Evolutionary conservation across 1,140 invertebrate genomes (phyloP).

Genomic region (Tetragnatha versicolor): DNA sequence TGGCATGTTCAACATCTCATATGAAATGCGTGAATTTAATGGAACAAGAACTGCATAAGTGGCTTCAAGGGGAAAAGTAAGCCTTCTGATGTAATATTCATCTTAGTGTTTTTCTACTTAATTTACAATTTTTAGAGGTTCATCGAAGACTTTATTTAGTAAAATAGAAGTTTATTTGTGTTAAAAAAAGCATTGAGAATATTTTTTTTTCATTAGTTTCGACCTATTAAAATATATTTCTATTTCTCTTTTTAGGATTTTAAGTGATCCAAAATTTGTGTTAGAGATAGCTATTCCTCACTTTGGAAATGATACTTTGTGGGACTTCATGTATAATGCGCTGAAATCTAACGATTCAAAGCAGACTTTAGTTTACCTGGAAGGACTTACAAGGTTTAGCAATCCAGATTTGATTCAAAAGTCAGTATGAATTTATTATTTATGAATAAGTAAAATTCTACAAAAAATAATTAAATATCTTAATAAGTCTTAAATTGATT

Average conservation of each 20-base stretch:
- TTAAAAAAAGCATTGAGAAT: neutral
- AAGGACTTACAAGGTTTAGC: slow-evolving; percentile 2
- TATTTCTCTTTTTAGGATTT: neutral
- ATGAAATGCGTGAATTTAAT: neutral
- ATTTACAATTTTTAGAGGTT: neutral
- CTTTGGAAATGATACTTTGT: neutral
- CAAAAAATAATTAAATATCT: too few species aligned
- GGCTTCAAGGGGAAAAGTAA: slow-evolving; percentile 2
- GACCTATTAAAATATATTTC: neutral
- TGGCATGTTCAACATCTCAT: neutral
- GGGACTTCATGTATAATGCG: neutral
- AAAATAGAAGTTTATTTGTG: neutral
- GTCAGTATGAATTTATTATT: too few species aligned
- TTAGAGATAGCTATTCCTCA: neutral
- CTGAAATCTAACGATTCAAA: neutral
- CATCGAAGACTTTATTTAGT: neutral
- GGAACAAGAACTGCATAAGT: neutral
- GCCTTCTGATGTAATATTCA: neutral
- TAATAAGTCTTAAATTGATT: too few species aligned
- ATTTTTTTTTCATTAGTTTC: neutral
- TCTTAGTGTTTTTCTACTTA: neutral
- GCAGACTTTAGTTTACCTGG: neutral
- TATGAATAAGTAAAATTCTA: too few species aligned
- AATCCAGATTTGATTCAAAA: neutral
- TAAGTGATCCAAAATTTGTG: neutral